Evolutionary conservation across 2,797 vertebrate species (phyloP).

Genomic region (Phyllotis vaccarum): DNA sequence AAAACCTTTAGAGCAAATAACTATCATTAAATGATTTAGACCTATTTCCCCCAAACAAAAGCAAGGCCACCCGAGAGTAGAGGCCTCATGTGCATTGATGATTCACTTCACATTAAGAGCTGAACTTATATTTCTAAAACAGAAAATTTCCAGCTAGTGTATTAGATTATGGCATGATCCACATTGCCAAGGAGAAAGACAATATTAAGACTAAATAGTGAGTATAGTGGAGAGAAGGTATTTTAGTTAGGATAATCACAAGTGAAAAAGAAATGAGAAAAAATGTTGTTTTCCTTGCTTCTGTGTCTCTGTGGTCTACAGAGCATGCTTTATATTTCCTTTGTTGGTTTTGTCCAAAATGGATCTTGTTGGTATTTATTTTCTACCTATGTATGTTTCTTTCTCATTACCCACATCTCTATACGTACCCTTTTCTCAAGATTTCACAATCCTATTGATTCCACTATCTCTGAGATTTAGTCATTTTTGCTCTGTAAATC

Average conservation of each 20-base stretch:
- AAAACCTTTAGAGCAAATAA: not conserved
- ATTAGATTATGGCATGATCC: not conserved
- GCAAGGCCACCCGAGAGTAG: not conserved
- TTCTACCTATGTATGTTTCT: not conserved
- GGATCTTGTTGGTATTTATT: not conserved
- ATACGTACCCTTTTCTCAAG: not conserved
- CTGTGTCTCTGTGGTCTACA: not conserved
- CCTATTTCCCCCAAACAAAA: slow-evolving; percentile 37
- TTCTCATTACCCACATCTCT: not conserved
- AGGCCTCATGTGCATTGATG: not conserved
- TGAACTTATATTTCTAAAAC: not conserved
- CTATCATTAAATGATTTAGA: not conserved
- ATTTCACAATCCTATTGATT: not conserved
- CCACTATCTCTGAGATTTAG: not conserved
- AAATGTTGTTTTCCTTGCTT: not conserved
- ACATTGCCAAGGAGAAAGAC: not conserved
- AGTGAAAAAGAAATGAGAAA: not conserved
- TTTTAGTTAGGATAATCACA: not conserved
- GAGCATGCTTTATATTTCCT: fast-evolving
- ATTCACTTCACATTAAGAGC: slow-evolving; percentile 43
- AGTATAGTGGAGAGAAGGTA: not conserved
- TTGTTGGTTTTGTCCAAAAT: not conserved
- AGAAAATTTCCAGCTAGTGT: not conserved
- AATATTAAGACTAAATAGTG: not conserved
- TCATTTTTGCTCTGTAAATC: not conserved